Base-by-base conservation (phyloP, 1,140 invertebrate genomes). In the Sycobia sp. region DNA sequence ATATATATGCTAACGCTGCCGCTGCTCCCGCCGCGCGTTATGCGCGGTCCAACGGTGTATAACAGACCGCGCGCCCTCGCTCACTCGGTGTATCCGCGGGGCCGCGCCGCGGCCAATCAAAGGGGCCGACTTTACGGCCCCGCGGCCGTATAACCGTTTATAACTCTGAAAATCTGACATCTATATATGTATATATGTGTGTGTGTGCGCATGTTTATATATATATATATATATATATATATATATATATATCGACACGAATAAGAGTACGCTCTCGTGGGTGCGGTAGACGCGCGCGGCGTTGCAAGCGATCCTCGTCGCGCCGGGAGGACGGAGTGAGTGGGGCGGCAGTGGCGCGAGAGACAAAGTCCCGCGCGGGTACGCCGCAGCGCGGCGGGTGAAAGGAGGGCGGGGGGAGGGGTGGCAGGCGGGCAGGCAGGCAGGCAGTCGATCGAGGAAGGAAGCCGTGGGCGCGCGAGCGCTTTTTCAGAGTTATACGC, bases 101-200 rank as follows among this genome's bases (percentile, higher is more conserved):
- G 7, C 36, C 32, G n/a, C n/a, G n/a, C n/a, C n/a, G n/a, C n/a
- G 38, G 20, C 20, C 49, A 54, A 62, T 57, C 62, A 64, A 64
- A 64, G 62, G 47, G 14, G 32, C 62, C 62, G 62, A 57, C 62
- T 64, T 64, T 57, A 64, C 54, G 23, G 44, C 49, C 46, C 29
- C 27, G 39, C n/a, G n/a, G 34, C 50, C 27, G 50, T 53, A 61
- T 61, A 53, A 46, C n/a, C 54, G 38, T 64, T 64, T 64, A 64
- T 64, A 64, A 64, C 62, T 64, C 27, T 47, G 32, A 53, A 56
- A 49, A 62, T 56, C 58, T 60, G 58, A 60, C 58, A 60, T 60
- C 58, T 60, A 60, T 60, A 60, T 60, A 60, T 51, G 49, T n/a
- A n/a, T n/a, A n/a, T n/a, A n/a, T n/a, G n/a, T n/a, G n/a, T n/a